These are phyloP conservation scores for Cheilinus undulatus DNA, from an alignment of 2,113 vertebrate species.

Conservation along the genomic window DNA sequence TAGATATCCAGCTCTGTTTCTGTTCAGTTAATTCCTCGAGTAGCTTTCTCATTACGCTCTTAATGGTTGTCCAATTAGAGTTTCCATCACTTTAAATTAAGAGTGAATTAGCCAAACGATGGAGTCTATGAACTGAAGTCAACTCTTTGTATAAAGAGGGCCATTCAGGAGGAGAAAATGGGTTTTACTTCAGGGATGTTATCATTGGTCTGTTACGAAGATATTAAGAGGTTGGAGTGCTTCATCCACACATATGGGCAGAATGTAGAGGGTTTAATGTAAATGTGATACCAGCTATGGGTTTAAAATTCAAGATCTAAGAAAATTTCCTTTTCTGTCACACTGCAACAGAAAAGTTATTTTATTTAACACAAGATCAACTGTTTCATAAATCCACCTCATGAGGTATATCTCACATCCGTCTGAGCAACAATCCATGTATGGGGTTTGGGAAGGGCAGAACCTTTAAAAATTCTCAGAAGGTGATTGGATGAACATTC, in stretches of 20 bases:
- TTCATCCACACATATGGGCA: conserved; percentile 21
- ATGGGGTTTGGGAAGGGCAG: too few relatives aligned
- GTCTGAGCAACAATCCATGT: too few relatives aligned
- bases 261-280: not conserved
- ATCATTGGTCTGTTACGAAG: conserved; percentile 40
- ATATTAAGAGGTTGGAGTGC: conserved; percentile 30
- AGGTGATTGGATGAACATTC: too few relatives aligned
- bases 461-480: too few relatives aligned
- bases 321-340: too few relatives aligned
- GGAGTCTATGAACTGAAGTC: conserved; percentile 41
- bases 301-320: too few relatives aligned
- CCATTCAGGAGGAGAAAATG: conserved; percentile 44
- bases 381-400: too few relatives aligned
- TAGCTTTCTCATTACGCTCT: conserved; percentile 43
- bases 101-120: conserved; percentile 49
- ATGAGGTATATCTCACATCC: too few relatives aligned
- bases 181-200: conserved; percentile 56
- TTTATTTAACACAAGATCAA: too few relatives aligned
- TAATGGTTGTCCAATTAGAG: conserved; percentile 60
- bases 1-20: conserved; percentile 33
- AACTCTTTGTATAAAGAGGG: conserved; percentile 54
- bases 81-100: conserved; percentile 50
- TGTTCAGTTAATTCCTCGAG: conserved; percentile 46
- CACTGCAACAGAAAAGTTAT: too few relatives aligned
- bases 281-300: not conserved